These are phyloP conservation scores for Lepetodrilus schrolli DNA, from an alignment of 2,888 invertebrate species.

Conservation along the genomic window DNA sequence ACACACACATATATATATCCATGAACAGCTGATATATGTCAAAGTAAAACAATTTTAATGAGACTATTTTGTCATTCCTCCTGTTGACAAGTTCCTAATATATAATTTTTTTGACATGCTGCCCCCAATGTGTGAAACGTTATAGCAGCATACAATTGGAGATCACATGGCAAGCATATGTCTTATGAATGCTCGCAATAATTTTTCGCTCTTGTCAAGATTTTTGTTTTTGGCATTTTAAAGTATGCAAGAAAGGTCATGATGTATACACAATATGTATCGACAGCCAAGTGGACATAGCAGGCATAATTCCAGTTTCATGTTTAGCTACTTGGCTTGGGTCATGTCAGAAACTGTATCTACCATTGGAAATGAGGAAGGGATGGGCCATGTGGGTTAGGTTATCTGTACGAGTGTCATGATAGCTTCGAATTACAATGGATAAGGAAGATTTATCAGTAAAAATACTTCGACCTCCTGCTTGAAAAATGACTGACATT, in stretches of 20 bases:
- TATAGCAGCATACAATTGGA: slow-evolving; percentile 5
- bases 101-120: slow-evolving; percentile 15
- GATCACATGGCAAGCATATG: not conserved
- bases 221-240: slow-evolving; percentile 22
- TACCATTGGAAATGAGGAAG: not conserved
- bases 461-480: slow-evolving; percentile 6
- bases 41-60: slow-evolving; percentile 19
- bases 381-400: not conserved
- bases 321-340: not conserved
- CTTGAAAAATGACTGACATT: slow-evolving; percentile 23
- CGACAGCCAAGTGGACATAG: not conserved
- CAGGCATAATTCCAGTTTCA: slow-evolving; percentile 11
- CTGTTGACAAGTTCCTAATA: not conserved
- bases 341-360: slow-evolving; percentile 5
- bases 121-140: not conserved
- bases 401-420: slow-evolving; percentile 6
- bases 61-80: not conserved
- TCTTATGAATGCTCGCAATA: slow-evolving; percentile 20
- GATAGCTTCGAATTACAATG: slow-evolving; percentile 4
- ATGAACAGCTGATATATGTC: too few species aligned
- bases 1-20: too few species aligned
- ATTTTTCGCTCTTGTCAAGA: slow-evolving; percentile 7
- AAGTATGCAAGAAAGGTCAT: not conserved
- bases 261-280: slow-evolving; percentile 4
- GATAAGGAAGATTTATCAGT: slow-evolving; percentile 22